Evolutionary conservation across 1,140 invertebrate genomes (phyloP).

Genomic region (Spodoptera frugiperda): DNA sequence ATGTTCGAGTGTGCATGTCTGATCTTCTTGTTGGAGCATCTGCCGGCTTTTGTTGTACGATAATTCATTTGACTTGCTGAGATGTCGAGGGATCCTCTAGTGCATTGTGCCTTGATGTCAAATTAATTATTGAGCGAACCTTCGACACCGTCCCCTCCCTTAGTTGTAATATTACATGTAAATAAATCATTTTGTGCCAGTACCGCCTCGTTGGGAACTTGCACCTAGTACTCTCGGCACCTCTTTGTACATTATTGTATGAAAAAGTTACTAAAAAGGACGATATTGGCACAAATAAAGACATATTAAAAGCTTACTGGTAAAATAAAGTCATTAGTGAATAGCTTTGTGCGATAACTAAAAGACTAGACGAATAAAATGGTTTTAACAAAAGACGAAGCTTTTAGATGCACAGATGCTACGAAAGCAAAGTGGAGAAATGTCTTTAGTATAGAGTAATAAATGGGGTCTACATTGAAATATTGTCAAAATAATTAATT

Average conservation of each 20-base stretch:
- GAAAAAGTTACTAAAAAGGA: constrained; percentile 7
- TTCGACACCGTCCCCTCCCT: constrained; percentile 70
- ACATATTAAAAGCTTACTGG: constrained; percentile 53
- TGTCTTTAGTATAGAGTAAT: constrained; percentile 13
- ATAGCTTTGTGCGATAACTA: constrained; percentile 45
- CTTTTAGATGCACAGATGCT: constrained; percentile 45
- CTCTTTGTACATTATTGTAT: neutral
- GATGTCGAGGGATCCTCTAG: constrained; percentile 76
- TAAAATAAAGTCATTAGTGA: constrained; percentile 47
- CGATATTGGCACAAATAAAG: constrained; percentile 56
- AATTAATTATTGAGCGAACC: constrained; percentile 69
- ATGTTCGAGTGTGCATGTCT: constrained; percentile 61
- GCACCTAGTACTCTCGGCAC: neutral
- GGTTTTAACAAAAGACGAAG: constrained; percentile 27
- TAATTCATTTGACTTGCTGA: constrained; percentile 85
- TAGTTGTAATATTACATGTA: constrained; percentile 53
- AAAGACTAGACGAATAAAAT: constrained; percentile 38
- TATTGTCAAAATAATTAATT: constrained; percentile 45
- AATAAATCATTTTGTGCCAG: constrained; percentile 34
- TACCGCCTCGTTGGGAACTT: constrained; percentile 19
- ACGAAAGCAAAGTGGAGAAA: constrained; percentile 33
- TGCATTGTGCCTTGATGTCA: constrained; percentile 57
- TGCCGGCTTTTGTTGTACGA: constrained; percentile 69
- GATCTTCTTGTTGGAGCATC: constrained; percentile 49
- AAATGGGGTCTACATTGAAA: constrained; percentile 28